Base-by-base conservation (phyloP, 2,888 invertebrate genomes). In the Caprella mutica region DNA sequence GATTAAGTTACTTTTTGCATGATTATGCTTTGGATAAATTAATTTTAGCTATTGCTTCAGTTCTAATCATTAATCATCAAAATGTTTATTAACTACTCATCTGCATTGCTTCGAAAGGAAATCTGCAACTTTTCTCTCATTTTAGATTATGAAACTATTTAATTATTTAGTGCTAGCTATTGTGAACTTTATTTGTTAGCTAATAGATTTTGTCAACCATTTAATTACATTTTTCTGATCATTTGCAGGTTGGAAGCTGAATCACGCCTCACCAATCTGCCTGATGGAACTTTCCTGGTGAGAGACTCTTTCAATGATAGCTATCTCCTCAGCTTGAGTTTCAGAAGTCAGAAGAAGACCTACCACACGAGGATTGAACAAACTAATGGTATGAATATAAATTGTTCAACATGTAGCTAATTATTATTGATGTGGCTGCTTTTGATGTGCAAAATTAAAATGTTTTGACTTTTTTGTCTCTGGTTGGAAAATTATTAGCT, bases 231-330 rank as follows among this genome's bases (percentile, higher is more conserved):
- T 42, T 42, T 42, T 5, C 3, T 8, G 12, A 5, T 5, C 3
- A 23, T 3, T 42, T 21, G 4, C 42, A 42, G 63, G 65, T 77
- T 78, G 35, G 83, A 84, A 70, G 85, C 86, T 0, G 84, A 86
- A 70, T 77, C 78, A 55, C 81, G 81, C 69, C 73, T 86, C 29
- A 72, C 76, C 50, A 80, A 80, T 61, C 81, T 81, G 69, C 81
- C 83, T 6, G 84, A 85, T 67, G 86, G 86, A 33, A 80, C 85
- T 14, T 86, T 86, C 72, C 73, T 86, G 59, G 82, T 87, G 5
- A 76, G 86, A n/a, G 85, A 86, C 71, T 85, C 85, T 3, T 82
- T 84, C 21, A 82, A 84, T 55, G 78, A 80, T 67, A 77, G 78
- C 61, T 80, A 83, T 69, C 77, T 86, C 64, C 78, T 85, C 66